Evolutionary conservation across 2,888 invertebrate species (phyloP).

Genomic region (Diadegma fenestrale): DNA sequence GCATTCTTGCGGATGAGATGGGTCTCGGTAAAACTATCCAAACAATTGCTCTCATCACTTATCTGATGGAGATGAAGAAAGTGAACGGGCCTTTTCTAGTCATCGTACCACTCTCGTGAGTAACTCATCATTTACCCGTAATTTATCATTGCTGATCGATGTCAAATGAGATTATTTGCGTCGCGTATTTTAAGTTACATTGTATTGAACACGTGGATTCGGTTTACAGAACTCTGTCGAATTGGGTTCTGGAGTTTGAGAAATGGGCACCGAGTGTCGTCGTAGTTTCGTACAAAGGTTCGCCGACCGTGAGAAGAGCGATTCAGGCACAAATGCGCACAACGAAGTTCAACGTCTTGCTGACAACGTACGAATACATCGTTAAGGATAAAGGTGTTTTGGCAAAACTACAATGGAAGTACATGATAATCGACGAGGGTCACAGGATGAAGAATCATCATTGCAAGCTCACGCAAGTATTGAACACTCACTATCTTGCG

Average conservation of each 20-base stretch:
- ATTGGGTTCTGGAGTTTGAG: slow-evolving; percentile 99
- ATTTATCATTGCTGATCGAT: not conserved
- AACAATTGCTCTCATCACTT: slow-evolving; percentile 98
- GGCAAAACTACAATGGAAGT: slow-evolving; percentile 99
- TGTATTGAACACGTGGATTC: not conserved
- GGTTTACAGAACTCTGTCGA: slow-evolving; percentile 93
- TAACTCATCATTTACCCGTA: slow-evolving; percentile 72
- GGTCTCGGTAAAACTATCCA: slow-evolving; percentile 99
- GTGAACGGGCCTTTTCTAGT: slow-evolving; percentile 99
- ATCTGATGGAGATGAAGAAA: slow-evolving; percentile 99
- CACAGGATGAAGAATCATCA: slow-evolving; percentile 99
- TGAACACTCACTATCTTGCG: slow-evolving; percentile 98
- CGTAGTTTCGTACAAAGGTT: slow-evolving; percentile 96
- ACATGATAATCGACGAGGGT: slow-evolving; percentile 99
- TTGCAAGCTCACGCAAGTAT: slow-evolving; percentile 98
- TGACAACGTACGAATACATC: slow-evolving; percentile 99
- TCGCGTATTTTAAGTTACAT: not conserved
- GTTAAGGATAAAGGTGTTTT: slow-evolving; percentile 98
- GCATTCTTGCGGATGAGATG: slow-evolving; percentile 99
- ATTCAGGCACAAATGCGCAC: slow-evolving; percentile 95
- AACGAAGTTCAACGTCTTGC: slow-evolving; percentile 98
- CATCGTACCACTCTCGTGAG: slow-evolving; percentile 98
- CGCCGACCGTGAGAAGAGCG: slow-evolving; percentile 93
- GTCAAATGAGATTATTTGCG: not conserved
- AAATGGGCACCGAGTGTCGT: slow-evolving; percentile 99